Base-by-base conservation (phyloP, 1,140 invertebrate species). In the Magallana angulata region DNA sequence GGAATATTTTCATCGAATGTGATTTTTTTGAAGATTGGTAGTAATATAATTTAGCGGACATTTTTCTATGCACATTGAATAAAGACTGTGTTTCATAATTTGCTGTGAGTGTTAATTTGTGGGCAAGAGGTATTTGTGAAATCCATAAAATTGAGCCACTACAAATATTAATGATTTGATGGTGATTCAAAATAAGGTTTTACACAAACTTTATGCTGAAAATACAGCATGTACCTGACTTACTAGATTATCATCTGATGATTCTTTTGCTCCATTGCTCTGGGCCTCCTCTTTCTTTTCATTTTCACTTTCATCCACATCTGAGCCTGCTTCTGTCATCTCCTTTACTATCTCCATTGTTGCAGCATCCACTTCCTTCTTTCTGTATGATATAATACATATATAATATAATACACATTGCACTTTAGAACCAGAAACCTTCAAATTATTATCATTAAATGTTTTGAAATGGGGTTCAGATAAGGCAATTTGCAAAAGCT, bases 361-460 rank as follows among this genome's bases (percentile, higher is more conserved):
- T 48, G 88, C 62, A n/a, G 87, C 68, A 81, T 90, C 89, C 64
- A 90, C 87, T 60, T 90, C 89, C 48, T 90, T 90, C 59, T 90
- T 90, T 58, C 89, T 90, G 64, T 58, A 57, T 16, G 58, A 87
- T 57, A 48, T 24, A 9, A 48, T 48, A 48, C 2, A 48, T 24
- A 24, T 24, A 24, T 16, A 71, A 87, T 57, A 48, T 24, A 9
- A 48, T 48, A 48, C 2, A 48, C 36, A 48, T 48, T 48, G 36
- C 36, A 48, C 3, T 48, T 5, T 48, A 48, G 36, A 48, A 48
- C 5, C 36, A 48, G 36, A 48, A 48, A 58, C 57, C 36, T 68
- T 18, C 18, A 68, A 18, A 76, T 76, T 76, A 30, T 9, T 81
- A 14, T 81, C 30, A 16, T 16, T 60, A 30, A 58, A 82, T 12